Conservation (phyloP, 2,888 invertebrate genomes). For the Volucella zonaria region DNA sequence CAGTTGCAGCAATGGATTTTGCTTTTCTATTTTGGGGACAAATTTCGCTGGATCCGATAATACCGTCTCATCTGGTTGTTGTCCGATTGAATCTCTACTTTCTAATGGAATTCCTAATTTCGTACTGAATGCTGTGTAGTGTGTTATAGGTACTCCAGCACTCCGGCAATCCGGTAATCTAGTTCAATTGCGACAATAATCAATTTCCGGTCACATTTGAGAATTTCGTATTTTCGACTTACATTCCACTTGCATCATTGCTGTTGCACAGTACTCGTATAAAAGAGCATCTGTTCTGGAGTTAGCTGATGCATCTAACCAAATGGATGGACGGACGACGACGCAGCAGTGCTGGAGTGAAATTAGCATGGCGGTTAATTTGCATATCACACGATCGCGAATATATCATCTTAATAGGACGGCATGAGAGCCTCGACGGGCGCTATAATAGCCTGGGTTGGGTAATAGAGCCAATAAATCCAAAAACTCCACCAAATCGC, state of each 20-base stretch:
- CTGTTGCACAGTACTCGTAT: neutral
- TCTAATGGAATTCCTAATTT: slow-evolving; percentile 64
- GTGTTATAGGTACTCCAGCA: neutral
- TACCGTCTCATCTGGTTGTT: slow-evolving; percentile 62
- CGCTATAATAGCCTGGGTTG: slow-evolving; percentile 54
- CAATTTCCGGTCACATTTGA: slow-evolving; percentile 56
- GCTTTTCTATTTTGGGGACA: slow-evolving; percentile 32
- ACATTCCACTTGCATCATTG: neutral
- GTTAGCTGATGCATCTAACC: slow-evolving; percentile 24
- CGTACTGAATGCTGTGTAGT: neutral
- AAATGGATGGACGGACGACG: neutral
- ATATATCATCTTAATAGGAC: slow-evolving; percentile 72
- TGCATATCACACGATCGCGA: slow-evolving; percentile 71
- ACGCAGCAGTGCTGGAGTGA: slow-evolving; percentile 12
- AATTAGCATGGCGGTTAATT: slow-evolving; percentile 66
- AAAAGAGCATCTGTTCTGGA: slow-evolving; percentile 24
- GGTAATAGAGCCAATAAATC: slow-evolving; percentile 73
- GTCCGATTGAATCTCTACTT: slow-evolving; percentile 58
- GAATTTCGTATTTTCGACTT: slow-evolving; percentile 15
- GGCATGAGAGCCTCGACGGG: slow-evolving; percentile 43
- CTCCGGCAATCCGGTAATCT: neutral
- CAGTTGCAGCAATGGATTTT: slow-evolving; percentile 28
- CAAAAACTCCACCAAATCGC: slow-evolving; percentile 65
- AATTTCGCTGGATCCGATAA: slow-evolving; percentile 56
- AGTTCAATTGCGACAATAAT: slow-evolving; percentile 44